Evolutionary conservation across 2,797 vertebrate species (phyloP).

Genomic region (Premnoplex brunnescens): DNA sequence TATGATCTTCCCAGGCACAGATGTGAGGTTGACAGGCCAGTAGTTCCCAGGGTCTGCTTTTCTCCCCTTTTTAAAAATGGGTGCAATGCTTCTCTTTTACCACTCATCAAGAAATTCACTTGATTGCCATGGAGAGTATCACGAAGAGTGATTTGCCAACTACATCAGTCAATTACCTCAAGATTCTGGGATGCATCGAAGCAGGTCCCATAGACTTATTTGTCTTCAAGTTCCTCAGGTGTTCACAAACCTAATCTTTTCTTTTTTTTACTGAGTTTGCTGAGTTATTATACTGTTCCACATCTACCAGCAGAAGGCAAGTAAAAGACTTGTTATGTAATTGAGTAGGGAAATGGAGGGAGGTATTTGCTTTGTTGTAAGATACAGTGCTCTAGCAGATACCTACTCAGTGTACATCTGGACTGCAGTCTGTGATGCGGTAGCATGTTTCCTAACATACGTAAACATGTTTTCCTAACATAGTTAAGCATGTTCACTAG

Average conservation of each 20-base stretch:
- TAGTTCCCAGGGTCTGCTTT: neutral
- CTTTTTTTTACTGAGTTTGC: neutral
- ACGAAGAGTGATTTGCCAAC: neutral
- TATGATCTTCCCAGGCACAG: neutral
- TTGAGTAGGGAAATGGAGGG: fast-evolving
- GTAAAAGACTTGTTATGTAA: neutral
- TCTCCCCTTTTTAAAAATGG: neutral
- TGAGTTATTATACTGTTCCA: neutral
- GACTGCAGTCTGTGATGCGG: neutral
- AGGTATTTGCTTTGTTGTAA: neutral
- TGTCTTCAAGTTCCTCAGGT: neutral
- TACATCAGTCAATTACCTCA: neutral
- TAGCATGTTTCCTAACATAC: neutral
- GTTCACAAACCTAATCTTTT: neutral
- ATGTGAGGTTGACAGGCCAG: neutral
- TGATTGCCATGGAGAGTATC: neutral
- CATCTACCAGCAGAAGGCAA: neutral
- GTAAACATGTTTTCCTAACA: neutral
- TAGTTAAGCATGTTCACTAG: neutral
- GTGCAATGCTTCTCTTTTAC: neutral
- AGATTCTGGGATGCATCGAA: neutral
- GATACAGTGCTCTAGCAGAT: neutral
- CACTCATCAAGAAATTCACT: neutral
- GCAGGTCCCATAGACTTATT: neutral
- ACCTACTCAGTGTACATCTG: neutral